A percentile compares a stretch with the other conserved stretches of the same genome.
Evolutionary conservation across 2,113 vertebrate genomes (phyloP).

Genomic region (Bothrops jararaca): DNA sequence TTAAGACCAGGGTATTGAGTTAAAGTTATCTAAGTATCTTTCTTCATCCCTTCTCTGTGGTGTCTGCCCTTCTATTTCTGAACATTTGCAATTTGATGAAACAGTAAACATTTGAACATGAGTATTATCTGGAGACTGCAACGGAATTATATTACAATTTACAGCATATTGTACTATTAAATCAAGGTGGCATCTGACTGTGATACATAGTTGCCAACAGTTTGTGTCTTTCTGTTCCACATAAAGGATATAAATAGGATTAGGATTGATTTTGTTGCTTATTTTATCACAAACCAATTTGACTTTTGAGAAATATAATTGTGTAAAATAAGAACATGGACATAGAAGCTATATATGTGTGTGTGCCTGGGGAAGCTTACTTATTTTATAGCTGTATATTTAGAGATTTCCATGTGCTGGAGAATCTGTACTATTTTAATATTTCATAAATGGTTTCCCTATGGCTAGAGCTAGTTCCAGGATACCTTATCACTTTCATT

Average conservation of each 20-base stretch:
- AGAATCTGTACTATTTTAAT: not conserved
- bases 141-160: not conserved
- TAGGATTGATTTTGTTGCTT: not conserved
- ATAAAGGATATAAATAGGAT: not conserved
- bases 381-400: not conserved
- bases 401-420: not conserved
- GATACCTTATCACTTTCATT: not conserved
- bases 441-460: not conserved
- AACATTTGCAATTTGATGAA: slow-evolving; percentile 13
- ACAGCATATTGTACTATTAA: not conserved
- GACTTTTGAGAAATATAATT: not conserved
- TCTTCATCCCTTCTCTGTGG: not conserved
- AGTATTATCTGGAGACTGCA: not conserved
- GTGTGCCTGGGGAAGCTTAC: slow-evolving; percentile 5
- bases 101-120: not conserved
- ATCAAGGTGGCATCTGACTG: not conserved
- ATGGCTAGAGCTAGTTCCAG: not conserved
- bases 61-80: slow-evolving; percentile 13
- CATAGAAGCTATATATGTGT: not conserved
- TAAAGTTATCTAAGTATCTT: not conserved
- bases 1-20: not conserved
- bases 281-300: slow-evolving; percentile 11
- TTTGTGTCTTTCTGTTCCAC: not conserved
- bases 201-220: not conserved
- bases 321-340: not conserved